Percentiles rank a stretch among this genome's conserved stretches.
Evolutionary conservation across 2,888 invertebrate genomes (phyloP).

Genomic region (Cyclophora punctaria): DNA sequence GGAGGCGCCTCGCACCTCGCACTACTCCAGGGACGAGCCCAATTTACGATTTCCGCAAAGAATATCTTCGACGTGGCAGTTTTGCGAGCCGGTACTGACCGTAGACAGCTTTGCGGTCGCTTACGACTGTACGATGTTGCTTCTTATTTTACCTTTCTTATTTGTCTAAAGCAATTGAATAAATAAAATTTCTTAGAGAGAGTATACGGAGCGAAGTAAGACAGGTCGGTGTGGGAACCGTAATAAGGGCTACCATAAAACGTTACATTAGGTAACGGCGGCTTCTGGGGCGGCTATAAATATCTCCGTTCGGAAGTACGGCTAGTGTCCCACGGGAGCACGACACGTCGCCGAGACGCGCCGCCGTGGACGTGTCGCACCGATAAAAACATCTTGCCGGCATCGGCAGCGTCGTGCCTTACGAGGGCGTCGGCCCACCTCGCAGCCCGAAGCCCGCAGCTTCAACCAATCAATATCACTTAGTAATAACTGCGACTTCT

Average conservation of each 20-base stretch:
- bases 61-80: constrained; percentile 61
- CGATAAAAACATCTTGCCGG: constrained; percentile 68
- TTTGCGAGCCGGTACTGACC: constrained; percentile 58
- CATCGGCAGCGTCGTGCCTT: constrained; percentile 12
- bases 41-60: constrained; percentile 71
- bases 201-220: constrained; percentile 33
- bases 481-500: constrained; percentile 54
- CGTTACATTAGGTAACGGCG: constrained; percentile 73
- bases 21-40: constrained; percentile 39
- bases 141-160: constrained; percentile 31
- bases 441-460: constrained; percentile 35
- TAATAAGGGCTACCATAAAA: constrained; percentile 74
- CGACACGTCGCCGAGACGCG: constrained; percentile 55
- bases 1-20: constrained; percentile 34
- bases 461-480: constrained; percentile 65
- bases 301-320: constrained; percentile 73
- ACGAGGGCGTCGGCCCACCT: constrained; percentile 9
- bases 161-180: constrained; percentile 44
- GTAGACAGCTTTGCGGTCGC: constrained; percentile 22
- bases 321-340: constrained; percentile 69
- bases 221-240: constrained; percentile 55
- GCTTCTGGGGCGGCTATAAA: constrained; percentile 74
- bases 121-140: constrained; percentile 17
- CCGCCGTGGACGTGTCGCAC: constrained; percentile 62
- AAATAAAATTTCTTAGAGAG: constrained; percentile 43